phyloP scores from a whole-genome alignment of 2,113 vertebrate species.

The Aptenodytes patagonicus region DNA sequence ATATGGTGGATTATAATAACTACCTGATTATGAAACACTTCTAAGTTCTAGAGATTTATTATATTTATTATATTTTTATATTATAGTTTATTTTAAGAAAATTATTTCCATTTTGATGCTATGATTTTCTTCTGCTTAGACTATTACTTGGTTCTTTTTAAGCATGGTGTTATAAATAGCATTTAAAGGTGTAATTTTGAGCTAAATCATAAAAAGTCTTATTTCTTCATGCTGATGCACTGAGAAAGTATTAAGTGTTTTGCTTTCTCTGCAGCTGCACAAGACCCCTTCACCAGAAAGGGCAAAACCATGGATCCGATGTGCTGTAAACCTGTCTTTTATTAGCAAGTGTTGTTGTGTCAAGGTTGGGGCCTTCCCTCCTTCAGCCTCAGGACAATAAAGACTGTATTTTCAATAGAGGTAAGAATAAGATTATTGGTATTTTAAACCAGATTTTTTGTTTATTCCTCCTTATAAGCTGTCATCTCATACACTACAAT shows the following conservation, averaged over 20 bases:
- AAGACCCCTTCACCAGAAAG: neutral
- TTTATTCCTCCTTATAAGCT: neutral
- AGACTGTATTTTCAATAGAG: neutral
- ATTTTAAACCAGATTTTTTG: neutral
- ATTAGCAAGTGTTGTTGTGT: fast-evolving
- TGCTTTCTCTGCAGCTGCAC: neutral
- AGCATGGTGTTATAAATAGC: neutral
- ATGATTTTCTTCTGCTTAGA: neutral
- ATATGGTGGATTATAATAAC: neutral
- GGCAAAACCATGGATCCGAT: neutral
- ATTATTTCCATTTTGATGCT: neutral
- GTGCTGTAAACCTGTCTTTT: neutral
- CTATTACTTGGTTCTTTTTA: neutral
- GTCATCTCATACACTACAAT: neutral
- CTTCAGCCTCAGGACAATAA: neutral
- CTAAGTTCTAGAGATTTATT: neutral
- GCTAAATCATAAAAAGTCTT: neutral
- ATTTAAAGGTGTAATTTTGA: neutral
- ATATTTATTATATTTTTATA: no score
- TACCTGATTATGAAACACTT: neutral
- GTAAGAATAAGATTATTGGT: neutral
- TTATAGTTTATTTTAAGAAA: neutral
- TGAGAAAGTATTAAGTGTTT: neutral
- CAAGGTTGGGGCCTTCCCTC: neutral
- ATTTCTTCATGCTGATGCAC: neutral